phyloP scores from a whole-genome alignment of 2,797 vertebrate genomes.

The Scolopax bukidnonensis region DNA sequence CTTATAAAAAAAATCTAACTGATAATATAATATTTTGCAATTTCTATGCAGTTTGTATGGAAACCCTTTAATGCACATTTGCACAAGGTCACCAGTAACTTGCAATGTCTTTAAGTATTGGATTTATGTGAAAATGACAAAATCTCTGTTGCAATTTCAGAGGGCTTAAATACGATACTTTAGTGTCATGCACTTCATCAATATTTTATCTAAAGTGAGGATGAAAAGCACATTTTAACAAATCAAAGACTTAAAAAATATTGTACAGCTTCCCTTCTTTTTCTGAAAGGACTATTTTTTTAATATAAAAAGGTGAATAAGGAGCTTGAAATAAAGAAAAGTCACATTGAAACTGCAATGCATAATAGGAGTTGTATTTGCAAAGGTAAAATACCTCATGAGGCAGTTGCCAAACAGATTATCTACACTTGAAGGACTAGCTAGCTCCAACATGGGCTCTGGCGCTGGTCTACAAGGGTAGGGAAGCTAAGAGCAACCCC shows the following conservation, averaged over 20 bases:
- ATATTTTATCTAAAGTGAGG: neutral
- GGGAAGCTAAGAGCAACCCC: rapidly evolving
- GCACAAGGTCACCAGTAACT: neutral
- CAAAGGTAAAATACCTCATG: neutral
- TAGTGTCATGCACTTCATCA: neutral
- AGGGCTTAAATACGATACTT: neutral
- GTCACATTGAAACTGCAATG: neutral
- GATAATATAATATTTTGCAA: neutral
- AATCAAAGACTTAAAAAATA: neutral
- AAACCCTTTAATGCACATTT: neutral
- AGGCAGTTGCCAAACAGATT: neutral
- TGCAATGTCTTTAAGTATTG: neutral
- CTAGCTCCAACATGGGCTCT: neutral
- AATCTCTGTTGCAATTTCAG: neutral
- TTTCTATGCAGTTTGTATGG: neutral
- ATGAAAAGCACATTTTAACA: neutral
- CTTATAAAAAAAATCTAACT: neutral
- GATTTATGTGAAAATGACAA: neutral
- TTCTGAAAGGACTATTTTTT: neutral
- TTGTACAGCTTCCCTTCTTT: neutral
- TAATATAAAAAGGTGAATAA: neutral
- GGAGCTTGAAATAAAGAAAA: neutral
- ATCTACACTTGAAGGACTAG: neutral
- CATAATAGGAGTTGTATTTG: neutral
- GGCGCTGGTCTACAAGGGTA: rapidly evolving